Evolutionary conservation across 2,113 vertebrate genomes (phyloP), one percentile per base, ranked within the genome.

Genomic region (Heliornis fulica): DNA sequence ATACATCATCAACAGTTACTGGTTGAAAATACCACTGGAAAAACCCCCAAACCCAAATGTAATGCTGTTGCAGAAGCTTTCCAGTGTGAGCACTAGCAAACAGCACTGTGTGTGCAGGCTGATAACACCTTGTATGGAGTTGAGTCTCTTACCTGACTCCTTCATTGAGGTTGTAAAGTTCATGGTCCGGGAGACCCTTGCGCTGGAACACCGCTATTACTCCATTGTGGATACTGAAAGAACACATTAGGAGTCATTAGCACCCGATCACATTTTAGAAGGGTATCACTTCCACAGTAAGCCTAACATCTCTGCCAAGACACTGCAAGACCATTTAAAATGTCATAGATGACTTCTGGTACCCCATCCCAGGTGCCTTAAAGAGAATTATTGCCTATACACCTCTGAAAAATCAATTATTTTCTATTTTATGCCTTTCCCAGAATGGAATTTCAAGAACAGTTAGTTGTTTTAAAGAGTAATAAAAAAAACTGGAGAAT

Each of bases 121-220:
- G 46, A 7, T 14, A 65, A 41, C 40, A 82, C 43, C 18, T 10
- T 26, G 26, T 1, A 5, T 8, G 51, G 64, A 79, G 48, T 11
- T 0, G 2, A 59, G 36, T 17, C 46, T 96, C 99, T 98, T 87
- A 99, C 99, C 99, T 98, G 96, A 99, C 99, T 31, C 99, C 99
- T 98, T 99, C 99, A n/a, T 99, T 99, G 95, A 99, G 98, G 93
- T 97, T 97, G 97, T 98, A 99, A 57, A 99, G 99, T 77, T 99
- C 99, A 51, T 99, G 99, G 93, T 99, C 99, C 3, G 98, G 99
- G 91, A 99, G 98, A 15, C 99, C 99, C 89, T 99, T 99, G 75
- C 96, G 98, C 97, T 99, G 99, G 98, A 99, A 99, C 83, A 99
- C 99, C 0, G 99, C 98, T 20, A 99, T 99, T 85, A 99, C 99